These are phyloP conservation scores for Eidolon helvum DNA, from an alignment of 2,113 vertebrate species.

Conservation along the genomic window DNA sequence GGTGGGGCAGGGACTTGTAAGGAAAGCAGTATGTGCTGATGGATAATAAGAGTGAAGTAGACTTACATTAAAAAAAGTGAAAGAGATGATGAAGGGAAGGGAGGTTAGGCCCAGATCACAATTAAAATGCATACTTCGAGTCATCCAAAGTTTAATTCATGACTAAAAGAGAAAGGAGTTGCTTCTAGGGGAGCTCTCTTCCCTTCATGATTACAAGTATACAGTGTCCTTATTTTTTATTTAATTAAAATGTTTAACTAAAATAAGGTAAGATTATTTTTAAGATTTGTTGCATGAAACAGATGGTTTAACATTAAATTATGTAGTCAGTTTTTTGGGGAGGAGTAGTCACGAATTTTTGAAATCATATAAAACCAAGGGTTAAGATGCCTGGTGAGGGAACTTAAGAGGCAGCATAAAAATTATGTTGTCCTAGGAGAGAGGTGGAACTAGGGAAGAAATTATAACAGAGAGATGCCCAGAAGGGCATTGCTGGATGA, in stretches of 20 bases:
- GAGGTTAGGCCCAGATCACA: not conserved
- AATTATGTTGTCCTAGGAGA: not conserved
- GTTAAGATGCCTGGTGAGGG: not conserved
- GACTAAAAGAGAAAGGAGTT: not conserved
- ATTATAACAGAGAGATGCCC: not conserved
- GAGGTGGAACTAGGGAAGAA: not conserved
- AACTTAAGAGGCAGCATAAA: not conserved
- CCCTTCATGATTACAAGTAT: not conserved
- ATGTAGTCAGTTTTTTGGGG: not conserved
- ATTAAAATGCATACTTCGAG: not conserved
- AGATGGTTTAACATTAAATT: not conserved
- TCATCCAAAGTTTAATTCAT: not conserved
- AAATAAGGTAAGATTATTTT: not conserved
- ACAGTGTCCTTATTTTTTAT: not conserved
- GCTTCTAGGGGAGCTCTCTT: not conserved
- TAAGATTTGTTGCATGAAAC: not conserved
- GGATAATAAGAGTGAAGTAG: too few species aligned
- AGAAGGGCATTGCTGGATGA: not conserved
- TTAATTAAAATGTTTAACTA: not conserved
- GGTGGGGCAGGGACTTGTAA: not conserved
- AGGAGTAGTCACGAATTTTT: not conserved
- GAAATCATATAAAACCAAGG: not conserved
- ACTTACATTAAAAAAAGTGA: not conserved
- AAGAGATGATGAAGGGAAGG: not conserved
- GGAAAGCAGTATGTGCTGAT: not conserved